Evolutionary conservation across 2,113 vertebrate genomes (phyloP).

Genomic region (Columbina picui): DNA sequence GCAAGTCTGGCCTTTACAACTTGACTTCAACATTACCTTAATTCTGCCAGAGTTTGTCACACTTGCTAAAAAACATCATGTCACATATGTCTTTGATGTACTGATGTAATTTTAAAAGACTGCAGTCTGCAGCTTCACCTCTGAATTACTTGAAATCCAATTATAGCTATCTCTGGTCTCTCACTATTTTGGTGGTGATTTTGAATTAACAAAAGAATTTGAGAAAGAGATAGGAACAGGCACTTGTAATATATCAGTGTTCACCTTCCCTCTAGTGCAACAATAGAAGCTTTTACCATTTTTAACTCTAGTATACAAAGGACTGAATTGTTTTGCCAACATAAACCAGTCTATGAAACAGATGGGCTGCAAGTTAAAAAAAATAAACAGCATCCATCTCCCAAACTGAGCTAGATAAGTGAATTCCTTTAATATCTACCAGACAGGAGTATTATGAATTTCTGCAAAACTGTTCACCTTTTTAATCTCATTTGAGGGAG

Average conservation of each 20-base stretch:
- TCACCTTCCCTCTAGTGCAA: constrained; percentile 35
- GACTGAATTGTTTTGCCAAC: constrained; percentile 29
- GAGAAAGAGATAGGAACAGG: constrained; percentile 58
- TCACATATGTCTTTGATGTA: constrained; percentile 46
- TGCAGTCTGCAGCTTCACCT: constrained; percentile 54
- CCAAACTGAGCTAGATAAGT: neutral
- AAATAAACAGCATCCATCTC: neutral
- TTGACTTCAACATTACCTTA: constrained; percentile 15
- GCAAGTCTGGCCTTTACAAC: constrained; percentile 18
- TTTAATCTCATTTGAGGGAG: constrained; percentile 38
- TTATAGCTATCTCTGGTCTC: constrained; percentile 53
- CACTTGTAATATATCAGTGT: constrained; percentile 45
- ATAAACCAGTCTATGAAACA: constrained; percentile 19
- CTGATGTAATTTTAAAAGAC: constrained; percentile 65
- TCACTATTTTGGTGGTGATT: constrained; percentile 61
- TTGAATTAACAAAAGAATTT: constrained; percentile 64
- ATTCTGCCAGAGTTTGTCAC: constrained; percentile 37
- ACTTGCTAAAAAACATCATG: constrained; percentile 35
- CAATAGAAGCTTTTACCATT: constrained; percentile 47
- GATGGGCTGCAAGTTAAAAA: constrained; percentile 26
- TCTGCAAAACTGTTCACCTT: constrained; percentile 32
- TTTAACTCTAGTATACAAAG: constrained; percentile 32
- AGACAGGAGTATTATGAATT: constrained; percentile 11
- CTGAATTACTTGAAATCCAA: constrained; percentile 63
- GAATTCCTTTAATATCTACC: constrained; percentile 13